Evolutionary conservation across 2,888 invertebrate species (phyloP).

Genomic region (Octonoba sinensis): DNA sequence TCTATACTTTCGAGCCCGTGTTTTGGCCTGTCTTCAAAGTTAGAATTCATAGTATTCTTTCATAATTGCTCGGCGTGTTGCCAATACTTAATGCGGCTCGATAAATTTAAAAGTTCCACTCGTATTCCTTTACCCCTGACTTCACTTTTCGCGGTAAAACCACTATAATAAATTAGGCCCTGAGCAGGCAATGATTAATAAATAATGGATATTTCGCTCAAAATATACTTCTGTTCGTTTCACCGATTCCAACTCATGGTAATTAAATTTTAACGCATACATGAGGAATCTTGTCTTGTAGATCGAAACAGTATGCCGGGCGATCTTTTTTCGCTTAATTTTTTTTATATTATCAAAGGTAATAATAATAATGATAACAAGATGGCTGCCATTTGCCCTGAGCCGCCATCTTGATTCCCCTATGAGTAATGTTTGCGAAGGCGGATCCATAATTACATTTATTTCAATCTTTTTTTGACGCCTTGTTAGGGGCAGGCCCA

Average conservation of each 20-base stretch:
- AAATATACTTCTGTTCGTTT: conserved; percentile 57
- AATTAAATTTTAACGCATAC: conserved; percentile 62
- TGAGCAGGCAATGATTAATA: conserved; percentile 51
- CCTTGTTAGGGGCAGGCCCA: conserved; percentile 63
- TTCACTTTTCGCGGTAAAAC: conserved; percentile 27
- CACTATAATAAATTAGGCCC: conserved; percentile 62
- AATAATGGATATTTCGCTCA: conserved; percentile 58
- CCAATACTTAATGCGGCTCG: conserved; percentile 59
- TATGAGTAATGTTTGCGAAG: conserved; percentile 61
- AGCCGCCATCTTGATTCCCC: conserved; percentile 59
- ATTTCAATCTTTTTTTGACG: conserved; percentile 64
- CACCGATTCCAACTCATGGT: conserved; percentile 56
- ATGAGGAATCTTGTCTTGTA: conserved; percentile 25
- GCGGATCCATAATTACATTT: conserved; percentile 64
- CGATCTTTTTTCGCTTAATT: no score
- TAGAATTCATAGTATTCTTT: conserved; percentile 56
- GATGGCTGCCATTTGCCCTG: conserved; percentile 20
- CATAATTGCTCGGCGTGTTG: conserved; percentile 62
- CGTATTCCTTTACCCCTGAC: conserved; percentile 6
- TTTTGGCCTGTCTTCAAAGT: conserved; percentile 62
- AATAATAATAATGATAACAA: conserved; percentile 49
- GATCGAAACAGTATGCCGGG: conserved; percentile 19
- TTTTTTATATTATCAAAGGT: no score
- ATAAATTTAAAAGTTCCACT: conserved; percentile 61
- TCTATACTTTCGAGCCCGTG: conserved; percentile 22